phyloP scores from a whole-genome alignment of 1,140 invertebrate genomes.

The Linepithema humile region DNA sequence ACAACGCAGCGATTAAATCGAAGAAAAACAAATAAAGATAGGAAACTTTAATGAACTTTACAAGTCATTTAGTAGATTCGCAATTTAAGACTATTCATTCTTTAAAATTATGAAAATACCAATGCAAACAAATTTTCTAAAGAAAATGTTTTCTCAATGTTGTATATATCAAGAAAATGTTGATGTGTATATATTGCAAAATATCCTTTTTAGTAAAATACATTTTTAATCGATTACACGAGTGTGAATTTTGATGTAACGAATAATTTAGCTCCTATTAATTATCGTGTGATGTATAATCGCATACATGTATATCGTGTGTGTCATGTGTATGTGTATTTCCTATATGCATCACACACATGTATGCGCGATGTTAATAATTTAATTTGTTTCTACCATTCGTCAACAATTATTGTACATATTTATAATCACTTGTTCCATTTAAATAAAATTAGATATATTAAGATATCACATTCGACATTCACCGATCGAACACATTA shows the following conservation, averaged over 20 bases:
- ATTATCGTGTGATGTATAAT: not conserved
- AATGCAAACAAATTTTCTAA: no score
- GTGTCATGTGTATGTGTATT: no score
- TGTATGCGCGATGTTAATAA: not conserved
- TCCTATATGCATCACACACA: no score
- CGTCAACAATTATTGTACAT: not conserved
- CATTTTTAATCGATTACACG: not conserved
- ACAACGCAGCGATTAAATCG: not conserved
- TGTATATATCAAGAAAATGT: no score
- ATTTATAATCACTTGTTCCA: not conserved
- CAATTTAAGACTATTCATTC: no score
- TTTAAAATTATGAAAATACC: no score
- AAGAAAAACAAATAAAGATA: constrained; percentile 59
- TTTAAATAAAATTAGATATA: constrained; percentile 10
- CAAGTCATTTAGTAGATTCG: no score
- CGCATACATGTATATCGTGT: not conserved
- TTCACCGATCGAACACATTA: constrained; percentile 2
- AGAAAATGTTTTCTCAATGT: no score
- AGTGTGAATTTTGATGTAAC: not conserved
- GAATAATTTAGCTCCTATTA: not conserved
- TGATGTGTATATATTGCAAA: no score
- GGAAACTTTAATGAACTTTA: not conserved
- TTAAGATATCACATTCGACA: constrained; percentile 17
- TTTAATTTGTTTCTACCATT: not conserved
- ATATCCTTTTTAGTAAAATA: constrained; percentile 21